Evolutionary conservation across 2,888 invertebrate species (phyloP).

Genomic region (Apocheima hispidaria): DNA sequence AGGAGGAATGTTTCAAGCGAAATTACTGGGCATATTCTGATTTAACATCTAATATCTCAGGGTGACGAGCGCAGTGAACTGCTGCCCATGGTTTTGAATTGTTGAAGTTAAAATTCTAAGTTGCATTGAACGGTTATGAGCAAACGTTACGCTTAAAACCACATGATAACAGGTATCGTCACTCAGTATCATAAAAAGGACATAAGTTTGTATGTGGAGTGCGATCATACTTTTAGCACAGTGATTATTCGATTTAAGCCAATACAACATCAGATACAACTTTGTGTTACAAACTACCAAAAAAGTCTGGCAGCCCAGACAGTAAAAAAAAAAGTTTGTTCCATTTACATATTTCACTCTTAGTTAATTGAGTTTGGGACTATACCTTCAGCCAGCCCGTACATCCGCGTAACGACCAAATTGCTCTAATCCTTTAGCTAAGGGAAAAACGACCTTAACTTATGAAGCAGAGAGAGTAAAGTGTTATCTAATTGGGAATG

Average conservation of each 20-base stretch:
- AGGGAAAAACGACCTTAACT: conserved; percentile 21
- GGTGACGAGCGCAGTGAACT: too few relatives aligned
- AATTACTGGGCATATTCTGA: too few relatives aligned
- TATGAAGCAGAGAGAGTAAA: neutral
- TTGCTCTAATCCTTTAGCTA: conserved; percentile 37
- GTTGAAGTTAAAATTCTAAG: too few relatives aligned
- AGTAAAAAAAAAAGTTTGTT: conserved; percentile 44
- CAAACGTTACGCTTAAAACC: too few relatives aligned
- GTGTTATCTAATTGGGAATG: conserved; percentile 24
- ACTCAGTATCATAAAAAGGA: too few relatives aligned
- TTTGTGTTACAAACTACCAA: neutral
- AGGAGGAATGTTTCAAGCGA: too few relatives aligned
- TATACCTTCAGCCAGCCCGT: conserved; percentile 54
- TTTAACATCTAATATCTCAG: too few relatives aligned
- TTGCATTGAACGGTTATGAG: too few relatives aligned
- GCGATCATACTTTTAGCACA: neutral
- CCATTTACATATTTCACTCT: conserved; percentile 73
- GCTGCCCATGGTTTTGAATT: too few relatives aligned
- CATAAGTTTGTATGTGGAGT: too few relatives aligned
- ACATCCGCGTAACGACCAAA: conserved; percentile 54
- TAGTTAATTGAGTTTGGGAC: conserved; percentile 67
- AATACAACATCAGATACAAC: neutral
- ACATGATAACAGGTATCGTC: too few relatives aligned
- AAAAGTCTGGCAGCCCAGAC: conserved; percentile 16
- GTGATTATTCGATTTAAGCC: neutral